These are phyloP conservation scores for Muscicapa comitata DNA, from an alignment of 2,797 vertebrate species.

Conservation along the genomic window DNA sequence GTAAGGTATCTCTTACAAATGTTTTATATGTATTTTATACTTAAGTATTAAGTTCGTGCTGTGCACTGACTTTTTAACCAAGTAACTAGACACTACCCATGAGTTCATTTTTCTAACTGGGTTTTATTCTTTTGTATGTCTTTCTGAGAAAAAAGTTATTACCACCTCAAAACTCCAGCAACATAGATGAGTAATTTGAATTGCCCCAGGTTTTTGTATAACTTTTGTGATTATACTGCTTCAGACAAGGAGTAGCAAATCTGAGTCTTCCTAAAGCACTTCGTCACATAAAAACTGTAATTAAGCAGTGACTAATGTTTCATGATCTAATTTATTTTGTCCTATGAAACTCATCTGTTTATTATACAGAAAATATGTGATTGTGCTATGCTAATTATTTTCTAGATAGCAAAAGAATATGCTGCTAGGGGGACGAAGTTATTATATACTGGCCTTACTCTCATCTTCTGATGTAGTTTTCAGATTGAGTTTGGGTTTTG, in stretches of 20 bases:
- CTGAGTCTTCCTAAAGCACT: slow-evolving; percentile 61
- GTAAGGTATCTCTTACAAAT: not conserved
- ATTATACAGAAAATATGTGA: slow-evolving; percentile 62
- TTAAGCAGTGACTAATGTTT: slow-evolving; percentile 71
- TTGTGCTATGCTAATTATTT: slow-evolving; percentile 73
- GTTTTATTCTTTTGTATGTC: not conserved
- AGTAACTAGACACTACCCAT: not conserved
- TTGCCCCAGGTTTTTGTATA: slow-evolving; percentile 53
- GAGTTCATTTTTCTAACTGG: not conserved
- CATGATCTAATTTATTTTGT: slow-evolving; percentile 68
- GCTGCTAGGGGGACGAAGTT: slow-evolving; percentile 47
- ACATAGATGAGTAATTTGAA: slow-evolving; percentile 51
- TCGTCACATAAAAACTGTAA: slow-evolving; percentile 74
- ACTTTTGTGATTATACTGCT: slow-evolving; percentile 45
- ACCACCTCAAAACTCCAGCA: not conserved
- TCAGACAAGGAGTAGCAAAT: slow-evolving; percentile 48
- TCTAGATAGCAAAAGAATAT: slow-evolving; percentile 68
- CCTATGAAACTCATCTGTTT: slow-evolving; percentile 68
- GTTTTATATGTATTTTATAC: not conserved
- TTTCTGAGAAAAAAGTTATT: not conserved
- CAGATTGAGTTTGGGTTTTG: not conserved
- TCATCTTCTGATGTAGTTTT: slow-evolving; percentile 34
- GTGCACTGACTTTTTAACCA: not conserved
- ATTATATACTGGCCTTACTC: slow-evolving; percentile 40
- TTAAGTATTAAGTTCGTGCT: not conserved